Evolutionary conservation across 2,113 vertebrate genomes (phyloP).

Genomic region (Ia io): DNA sequence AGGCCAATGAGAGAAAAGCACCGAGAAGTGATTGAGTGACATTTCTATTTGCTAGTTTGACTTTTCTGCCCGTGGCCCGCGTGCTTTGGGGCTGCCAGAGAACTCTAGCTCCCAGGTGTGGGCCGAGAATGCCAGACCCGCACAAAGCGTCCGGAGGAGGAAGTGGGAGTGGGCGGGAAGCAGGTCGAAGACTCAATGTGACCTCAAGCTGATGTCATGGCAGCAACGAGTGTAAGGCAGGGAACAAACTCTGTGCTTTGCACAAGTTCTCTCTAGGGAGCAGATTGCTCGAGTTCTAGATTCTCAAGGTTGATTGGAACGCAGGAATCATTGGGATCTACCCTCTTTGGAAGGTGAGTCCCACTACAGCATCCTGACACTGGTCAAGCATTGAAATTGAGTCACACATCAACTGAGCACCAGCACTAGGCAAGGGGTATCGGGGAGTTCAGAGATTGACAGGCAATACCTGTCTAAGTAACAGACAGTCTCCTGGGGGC

Average conservation of each 20-base stretch:
- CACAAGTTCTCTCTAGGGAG: not conserved
- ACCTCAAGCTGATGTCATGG: not conserved
- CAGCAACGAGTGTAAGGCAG: not conserved
- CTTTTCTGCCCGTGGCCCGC: constrained; percentile 51
- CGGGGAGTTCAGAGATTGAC: not conserved
- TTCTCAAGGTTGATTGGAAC: not conserved
- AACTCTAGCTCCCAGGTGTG: constrained; percentile 51
- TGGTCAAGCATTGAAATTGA: not conserved
- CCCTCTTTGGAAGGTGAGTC: not conserved
- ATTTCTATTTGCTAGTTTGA: constrained; percentile 75
- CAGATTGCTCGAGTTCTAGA: not conserved
- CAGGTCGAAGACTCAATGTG: not conserved
- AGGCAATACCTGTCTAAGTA: not conserved
- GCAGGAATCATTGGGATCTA: not conserved
- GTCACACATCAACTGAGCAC: not conserved
- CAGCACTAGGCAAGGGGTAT: not conserved
- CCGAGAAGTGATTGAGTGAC: constrained; percentile 72
- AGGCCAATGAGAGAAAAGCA: constrained; percentile 61
- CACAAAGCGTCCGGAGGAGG: constrained; percentile 38
- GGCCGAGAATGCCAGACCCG: constrained; percentile 64
- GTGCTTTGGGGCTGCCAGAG: constrained; percentile 41
- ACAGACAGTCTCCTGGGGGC: not conserved
- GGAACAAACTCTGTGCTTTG: not conserved
- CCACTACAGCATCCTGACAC: not conserved
- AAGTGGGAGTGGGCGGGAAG: not conserved